phyloP scores from a whole-genome alignment of 2,888 invertebrate species.

The Neocrepidodera transversa region DNA sequence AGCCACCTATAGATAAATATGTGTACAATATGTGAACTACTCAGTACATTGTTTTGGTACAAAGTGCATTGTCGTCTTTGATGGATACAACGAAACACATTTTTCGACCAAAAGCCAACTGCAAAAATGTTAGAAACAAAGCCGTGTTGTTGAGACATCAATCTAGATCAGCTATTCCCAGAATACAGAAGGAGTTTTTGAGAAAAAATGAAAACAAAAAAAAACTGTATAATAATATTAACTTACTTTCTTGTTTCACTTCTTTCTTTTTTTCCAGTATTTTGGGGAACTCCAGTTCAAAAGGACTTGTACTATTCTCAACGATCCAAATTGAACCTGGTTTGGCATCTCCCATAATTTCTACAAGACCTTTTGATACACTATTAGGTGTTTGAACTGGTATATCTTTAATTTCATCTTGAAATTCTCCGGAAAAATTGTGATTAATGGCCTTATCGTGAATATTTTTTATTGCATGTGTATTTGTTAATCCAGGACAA shows the following conservation, averaged over 20 bases:
- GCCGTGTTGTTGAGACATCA: too few relatives aligned
- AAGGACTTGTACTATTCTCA: constrained; percentile 46
- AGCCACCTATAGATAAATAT: too few relatives aligned
- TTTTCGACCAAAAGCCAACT: too few relatives aligned
- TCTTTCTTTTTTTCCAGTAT: constrained; percentile 25
- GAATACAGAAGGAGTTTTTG: too few relatives aligned
- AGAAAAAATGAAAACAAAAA: too few relatives aligned
- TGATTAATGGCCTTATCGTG: constrained; percentile 48
- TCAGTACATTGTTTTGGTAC: too few relatives aligned
- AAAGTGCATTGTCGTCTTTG: too few relatives aligned
- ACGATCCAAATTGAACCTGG: constrained; percentile 51
- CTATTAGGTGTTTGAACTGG: constrained; percentile 43
- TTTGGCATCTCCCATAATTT: constrained; percentile 43
- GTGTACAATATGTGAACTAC: too few relatives aligned
- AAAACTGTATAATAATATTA: background rate
- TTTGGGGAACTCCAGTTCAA: constrained; percentile 46
- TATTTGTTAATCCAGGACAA: constrained; percentile 65
- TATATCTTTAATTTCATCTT: constrained; percentile 49
- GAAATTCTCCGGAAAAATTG: constrained; percentile 50
- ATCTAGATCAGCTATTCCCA: too few relatives aligned
- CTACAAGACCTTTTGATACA: constrained; percentile 44
- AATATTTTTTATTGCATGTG: constrained; percentile 54
- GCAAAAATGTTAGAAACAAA: too few relatives aligned
- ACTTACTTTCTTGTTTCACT: background rate
- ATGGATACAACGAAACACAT: too few relatives aligned